These are phyloP conservation scores for Trimorus sp. DNA, from an alignment of 2,888 invertebrate genomes.

Conservation along the genomic window DNA sequence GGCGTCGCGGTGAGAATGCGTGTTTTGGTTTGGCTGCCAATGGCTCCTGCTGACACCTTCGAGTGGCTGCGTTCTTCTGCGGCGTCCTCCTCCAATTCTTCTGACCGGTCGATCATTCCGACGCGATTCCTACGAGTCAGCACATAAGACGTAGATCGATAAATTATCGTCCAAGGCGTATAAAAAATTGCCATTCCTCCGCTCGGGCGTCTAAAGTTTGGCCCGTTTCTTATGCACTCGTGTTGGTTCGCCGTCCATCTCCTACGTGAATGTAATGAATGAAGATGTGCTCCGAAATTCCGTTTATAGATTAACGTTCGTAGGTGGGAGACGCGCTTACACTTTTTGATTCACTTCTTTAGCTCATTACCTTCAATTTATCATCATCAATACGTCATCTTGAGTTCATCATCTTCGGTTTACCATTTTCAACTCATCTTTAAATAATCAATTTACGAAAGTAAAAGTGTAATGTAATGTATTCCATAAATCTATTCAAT, in stretches of 20 bases:
- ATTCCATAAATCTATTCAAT: too few species aligned
- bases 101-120: constrained; percentile 51
- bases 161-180: constrained; percentile 58
- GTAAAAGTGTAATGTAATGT: too few species aligned
- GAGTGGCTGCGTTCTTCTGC: constrained; percentile 57
- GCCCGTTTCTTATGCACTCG: background rate
- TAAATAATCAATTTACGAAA: too few species aligned
- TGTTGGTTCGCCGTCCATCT: too few species aligned
- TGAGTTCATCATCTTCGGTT: background rate
- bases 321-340: too few species aligned
- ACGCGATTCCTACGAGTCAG: constrained; percentile 57
- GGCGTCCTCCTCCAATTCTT: constrained; percentile 54
- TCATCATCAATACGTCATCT: too few species aligned
- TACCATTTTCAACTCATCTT: background rate
- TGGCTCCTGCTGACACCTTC: constrained; percentile 67
- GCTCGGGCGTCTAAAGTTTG: constrained; percentile 2
- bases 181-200: constrained; percentile 37
- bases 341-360: constrained; percentile 13
- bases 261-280: too few species aligned
- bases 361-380: too few species aligned
- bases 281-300: too few species aligned
- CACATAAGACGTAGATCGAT: constrained; percentile 54
- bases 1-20: constrained; percentile 52
- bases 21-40: constrained; percentile 68
- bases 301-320: too few species aligned